phyloP scores from a whole-genome alignment of 2,888 invertebrate species.

The Lasioglossum villosulum region DNA sequence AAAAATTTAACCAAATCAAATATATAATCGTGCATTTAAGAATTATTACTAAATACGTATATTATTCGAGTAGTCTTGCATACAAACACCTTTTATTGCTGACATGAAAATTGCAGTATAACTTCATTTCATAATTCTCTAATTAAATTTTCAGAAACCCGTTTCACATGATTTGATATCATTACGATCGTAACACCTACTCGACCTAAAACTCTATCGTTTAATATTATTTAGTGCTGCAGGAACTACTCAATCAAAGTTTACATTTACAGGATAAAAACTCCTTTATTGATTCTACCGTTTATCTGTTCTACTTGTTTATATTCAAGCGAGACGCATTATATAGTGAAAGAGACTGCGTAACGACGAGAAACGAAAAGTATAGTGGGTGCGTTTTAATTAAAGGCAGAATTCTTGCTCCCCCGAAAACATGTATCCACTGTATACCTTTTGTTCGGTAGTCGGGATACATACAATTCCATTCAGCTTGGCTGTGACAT shows the following conservation, averaged over 20 bases:
- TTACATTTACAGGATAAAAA: background rate
- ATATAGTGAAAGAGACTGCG: background rate
- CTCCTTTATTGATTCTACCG: background rate
- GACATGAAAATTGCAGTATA: background rate
- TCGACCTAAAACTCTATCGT: background rate
- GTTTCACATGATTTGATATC: background rate
- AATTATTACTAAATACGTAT: background rate
- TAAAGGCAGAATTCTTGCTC: background rate
- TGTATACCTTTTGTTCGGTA: background rate
- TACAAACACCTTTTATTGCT: background rate
- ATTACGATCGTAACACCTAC: background rate
- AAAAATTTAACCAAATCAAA: background rate
- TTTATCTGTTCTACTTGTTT: background rate
- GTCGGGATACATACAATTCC: slow-evolving; percentile 4
- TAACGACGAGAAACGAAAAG: background rate
- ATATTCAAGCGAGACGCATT: background rate
- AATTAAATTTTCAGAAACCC: background rate
- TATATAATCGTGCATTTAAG: background rate
- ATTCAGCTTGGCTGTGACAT: slow-evolving; percentile 47
- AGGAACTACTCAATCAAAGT: background rate
- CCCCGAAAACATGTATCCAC: background rate
- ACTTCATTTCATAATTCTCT: background rate
- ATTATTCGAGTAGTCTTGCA: background rate
- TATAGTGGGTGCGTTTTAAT: background rate
- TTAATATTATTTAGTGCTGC: background rate